Evolutionary conservation across 2,113 vertebrate genomes (phyloP).

Genomic region (Poecile atricapillus): DNA sequence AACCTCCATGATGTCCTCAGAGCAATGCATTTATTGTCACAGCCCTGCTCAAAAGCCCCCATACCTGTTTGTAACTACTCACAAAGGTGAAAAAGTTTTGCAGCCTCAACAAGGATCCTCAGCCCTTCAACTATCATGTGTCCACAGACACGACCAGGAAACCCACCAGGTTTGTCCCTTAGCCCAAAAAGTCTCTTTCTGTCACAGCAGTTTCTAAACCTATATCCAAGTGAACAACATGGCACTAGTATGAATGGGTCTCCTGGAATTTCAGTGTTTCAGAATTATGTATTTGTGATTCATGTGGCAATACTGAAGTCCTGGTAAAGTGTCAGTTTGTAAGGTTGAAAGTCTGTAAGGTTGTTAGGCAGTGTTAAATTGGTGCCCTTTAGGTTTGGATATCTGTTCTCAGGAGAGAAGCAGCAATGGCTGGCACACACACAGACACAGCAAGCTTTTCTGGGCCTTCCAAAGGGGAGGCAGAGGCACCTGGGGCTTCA

Average conservation of each 20-base stretch:
- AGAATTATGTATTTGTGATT: not conserved
- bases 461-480: not conserved
- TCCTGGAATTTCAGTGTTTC: not conserved
- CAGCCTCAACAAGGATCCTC: not conserved
- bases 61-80: not conserved
- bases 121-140: fast-evolving
- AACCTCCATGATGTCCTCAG: not conserved
- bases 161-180: not conserved
- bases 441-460: not conserved
- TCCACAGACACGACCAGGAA: not conserved
- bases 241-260: not conserved
- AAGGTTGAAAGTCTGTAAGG: not conserved
- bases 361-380: not conserved
- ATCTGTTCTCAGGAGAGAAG: not conserved
- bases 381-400: not conserved
- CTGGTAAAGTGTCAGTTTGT: not conserved
- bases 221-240: not conserved
- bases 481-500: not conserved
- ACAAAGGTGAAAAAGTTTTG: not conserved
- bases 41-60: not conserved
- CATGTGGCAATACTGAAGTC: not conserved
- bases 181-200: not conserved
- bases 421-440: not conserved
- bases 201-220: not conserved
- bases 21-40: not conserved